Base-by-base conservation (phyloP, 1,140 invertebrate species). In the Drosophila guanche region DNA sequence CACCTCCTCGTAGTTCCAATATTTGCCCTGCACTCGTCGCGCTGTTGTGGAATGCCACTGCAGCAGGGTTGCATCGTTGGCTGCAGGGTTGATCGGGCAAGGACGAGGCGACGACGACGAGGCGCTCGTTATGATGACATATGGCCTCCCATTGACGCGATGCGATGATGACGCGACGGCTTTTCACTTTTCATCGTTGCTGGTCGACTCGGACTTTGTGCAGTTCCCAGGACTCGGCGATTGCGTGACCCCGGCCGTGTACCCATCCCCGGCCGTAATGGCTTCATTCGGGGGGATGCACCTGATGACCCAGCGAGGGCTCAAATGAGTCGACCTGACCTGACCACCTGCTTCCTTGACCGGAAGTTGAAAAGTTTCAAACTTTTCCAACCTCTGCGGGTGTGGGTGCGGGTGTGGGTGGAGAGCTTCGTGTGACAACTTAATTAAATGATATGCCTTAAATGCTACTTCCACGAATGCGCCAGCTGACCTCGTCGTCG, bases 341-440 rank as follows among this genome's bases (percentile, higher is more conserved):
- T 53, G 58, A 33, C 79, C 84, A 89, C 88, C 88, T 90, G 86
- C 88, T 73, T 54, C 72, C 57, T 86, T 90, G 86, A 80, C 86
- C 86, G 86, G 86, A 90, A 90, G 88, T 90, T 90, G 63, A 90
- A 83, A 90, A 90, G 86, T 90, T 90, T 76, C 22, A 46, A 90
- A 90, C 86, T 90, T 90, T 90, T 73, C 57, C 60, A 25, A 25
- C 46, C n/a, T 33, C 10, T 37, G 57, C 37, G 55, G 45, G 41
- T 61, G 45, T 43, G 69, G 42, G 45, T 53, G 29, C 33, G n/a
- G 42, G 54, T 56, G 77, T 48, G 61, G n/a, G 42, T 8, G 10
- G n/a, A 37, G 41, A 43, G 51, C 46, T 77, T 77, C 77, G 73
- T 86, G 69, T 70, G 83, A 78, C 78, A 79, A 58, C 78, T 86